Base-by-base conservation (phyloP, 2,797 vertebrate genomes). In the Knipowitschia caucasica region DNA sequence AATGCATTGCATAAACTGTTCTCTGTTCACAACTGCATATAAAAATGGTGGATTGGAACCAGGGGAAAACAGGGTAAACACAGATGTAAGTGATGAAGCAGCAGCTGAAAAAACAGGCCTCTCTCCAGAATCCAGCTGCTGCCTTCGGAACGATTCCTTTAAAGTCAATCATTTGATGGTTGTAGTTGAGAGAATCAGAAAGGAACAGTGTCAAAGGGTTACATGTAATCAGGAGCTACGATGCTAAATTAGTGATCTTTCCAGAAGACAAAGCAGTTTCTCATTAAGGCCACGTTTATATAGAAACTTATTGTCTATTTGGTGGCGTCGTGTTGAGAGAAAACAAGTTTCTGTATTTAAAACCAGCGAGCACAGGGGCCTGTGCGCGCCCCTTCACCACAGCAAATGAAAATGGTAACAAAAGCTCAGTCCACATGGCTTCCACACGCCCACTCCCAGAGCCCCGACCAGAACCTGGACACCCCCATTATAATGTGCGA, bases 201-300 rank as follows among this genome's bases (percentile, higher is more conserved):
- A 69, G 50, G 53, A 67, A 52, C 18, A 53, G 50, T 77, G 75
- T 78, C 75, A 63, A 58, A 75, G 50, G 57, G 67, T 77, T 79
- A 78, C 68, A 38, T 82, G 75, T 65, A 71, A 62, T 65, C 69
- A 33, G 76, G 91, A 91, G 91, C 90, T 91, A 92, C 88, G 93
- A 89, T 89, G 88, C 81, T 86, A 88, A 82, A 84, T 78, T 84
- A 83, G 73, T 65, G 60, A 85, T 87, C 83, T 88, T 85, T 81
- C 81, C 82, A 73, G 87, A 85, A 86, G 83, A 91, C 84, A 82
- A 86, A 87, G 83, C 86, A 90, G 82, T 88, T 75, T 90, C 66
- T 77, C 88, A 89, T 90, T 98, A 98, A 98, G 94, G 95, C 93
- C 94, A 98, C 95, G n/a, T 95, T 98, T 89, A 90, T 88, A 84